Conservation (phyloP, 2,797 vertebrate genomes). For the Chrosomus eos region DNA sequence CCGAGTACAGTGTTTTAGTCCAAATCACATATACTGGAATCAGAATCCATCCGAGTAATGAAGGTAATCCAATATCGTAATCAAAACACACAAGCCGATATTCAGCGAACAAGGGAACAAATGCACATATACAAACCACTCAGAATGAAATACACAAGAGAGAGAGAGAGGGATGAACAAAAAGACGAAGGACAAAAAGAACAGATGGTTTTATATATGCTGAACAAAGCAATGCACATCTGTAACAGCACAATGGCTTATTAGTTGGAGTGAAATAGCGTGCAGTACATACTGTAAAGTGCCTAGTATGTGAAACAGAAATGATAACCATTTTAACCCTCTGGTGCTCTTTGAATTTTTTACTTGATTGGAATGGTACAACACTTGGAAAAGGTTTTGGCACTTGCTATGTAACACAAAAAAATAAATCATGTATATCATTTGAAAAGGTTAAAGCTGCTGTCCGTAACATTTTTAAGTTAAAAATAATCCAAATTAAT, state of each 20-base stretch:
- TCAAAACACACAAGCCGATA: conserved; percentile 6
- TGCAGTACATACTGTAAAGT: background rate
- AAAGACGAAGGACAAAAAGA: background rate
- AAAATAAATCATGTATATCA: too few relatives aligned
- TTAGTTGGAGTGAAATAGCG: background rate
- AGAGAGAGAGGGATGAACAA: background rate
- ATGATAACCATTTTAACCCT: background rate
- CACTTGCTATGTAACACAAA: too few relatives aligned
- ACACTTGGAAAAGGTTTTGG: too few relatives aligned
- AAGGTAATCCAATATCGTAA: conserved; percentile 27
- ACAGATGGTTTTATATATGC: conserved; percentile 13
- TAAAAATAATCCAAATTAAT: too few relatives aligned
- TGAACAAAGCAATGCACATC: conserved; percentile 10
- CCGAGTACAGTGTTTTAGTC: conserved; percentile 3
- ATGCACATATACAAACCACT: conserved; percentile 7
- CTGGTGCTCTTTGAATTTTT: too few relatives aligned
- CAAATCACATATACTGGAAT: conserved; percentile 23
- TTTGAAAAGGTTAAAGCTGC: too few relatives aligned
- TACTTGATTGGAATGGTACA: too few relatives aligned
- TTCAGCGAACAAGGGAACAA: background rate
- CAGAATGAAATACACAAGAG: background rate
- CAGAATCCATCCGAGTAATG: conserved; percentile 24
- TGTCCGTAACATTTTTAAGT: too few relatives aligned
- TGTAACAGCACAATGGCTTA: background rate
- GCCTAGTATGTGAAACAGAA: background rate